phyloP scores from a whole-genome alignment of 2,113 vertebrate genomes.

The Daphoenositta chrysoptera region DNA sequence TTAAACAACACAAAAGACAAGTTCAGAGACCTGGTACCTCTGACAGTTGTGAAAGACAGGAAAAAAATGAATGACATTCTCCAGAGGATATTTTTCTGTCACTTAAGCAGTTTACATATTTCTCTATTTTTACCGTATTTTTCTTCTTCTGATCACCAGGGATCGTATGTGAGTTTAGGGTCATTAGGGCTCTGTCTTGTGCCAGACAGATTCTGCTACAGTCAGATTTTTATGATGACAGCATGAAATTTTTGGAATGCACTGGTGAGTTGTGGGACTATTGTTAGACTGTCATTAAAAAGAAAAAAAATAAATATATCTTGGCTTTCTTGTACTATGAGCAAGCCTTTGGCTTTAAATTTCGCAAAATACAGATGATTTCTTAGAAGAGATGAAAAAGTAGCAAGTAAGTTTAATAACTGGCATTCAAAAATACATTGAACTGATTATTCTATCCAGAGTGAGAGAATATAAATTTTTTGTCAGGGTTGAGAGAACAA shows the following conservation, averaged over 20 bases:
- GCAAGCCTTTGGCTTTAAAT: neutral
- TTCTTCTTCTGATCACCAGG: conserved; percentile 68
- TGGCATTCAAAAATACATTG: neutral
- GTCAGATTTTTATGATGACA: conserved; percentile 76
- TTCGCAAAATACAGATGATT: neutral
- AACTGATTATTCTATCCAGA: neutral
- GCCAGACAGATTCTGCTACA: conserved; percentile 71
- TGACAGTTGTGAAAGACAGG: conserved; percentile 69
- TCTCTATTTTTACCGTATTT: conserved; percentile 70
- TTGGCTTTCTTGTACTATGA: neutral
- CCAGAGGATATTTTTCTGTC: conserved; percentile 80
- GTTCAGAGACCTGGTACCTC: conserved; percentile 62
- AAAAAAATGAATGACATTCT: conserved; percentile 70
- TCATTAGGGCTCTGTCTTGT: conserved; percentile 68
- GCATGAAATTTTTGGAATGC: conserved; percentile 76
- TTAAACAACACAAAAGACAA: conserved; percentile 62
- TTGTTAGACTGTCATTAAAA: conserved; percentile 60
- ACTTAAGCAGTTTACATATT: conserved; percentile 75
- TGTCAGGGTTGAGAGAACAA: neutral
- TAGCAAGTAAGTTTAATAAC: neutral
- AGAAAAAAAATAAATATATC: neutral
- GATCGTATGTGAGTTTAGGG: conserved; percentile 67
- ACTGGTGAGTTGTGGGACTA: conserved; percentile 69
- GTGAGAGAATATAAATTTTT: neutral
- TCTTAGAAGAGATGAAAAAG: neutral